These are phyloP conservation scores for Papilio xuthus DNA, from an alignment of 1,140 invertebrate species.

Conservation along the genomic window DNA sequence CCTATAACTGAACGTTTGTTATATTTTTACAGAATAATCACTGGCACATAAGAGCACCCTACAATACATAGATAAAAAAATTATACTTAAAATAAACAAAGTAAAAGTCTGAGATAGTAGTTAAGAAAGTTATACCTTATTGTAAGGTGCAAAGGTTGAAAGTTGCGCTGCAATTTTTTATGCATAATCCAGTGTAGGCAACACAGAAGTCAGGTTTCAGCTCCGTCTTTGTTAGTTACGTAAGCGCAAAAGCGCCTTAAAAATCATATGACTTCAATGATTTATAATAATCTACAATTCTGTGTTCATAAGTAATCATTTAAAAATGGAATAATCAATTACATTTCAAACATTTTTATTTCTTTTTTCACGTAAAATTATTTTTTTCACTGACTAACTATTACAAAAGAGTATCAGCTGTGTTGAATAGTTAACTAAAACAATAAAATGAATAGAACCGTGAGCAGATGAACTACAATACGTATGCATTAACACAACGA, in stretches of 20 bases:
- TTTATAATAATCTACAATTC: slow-evolving; percentile 14
- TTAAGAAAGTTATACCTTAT: slow-evolving; percentile 6
- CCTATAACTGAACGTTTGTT: not conserved
- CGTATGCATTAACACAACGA: not conserved
- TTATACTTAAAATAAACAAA: not conserved
- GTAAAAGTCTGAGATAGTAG: not conserved
- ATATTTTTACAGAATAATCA: not conserved
- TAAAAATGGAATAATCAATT: not conserved
- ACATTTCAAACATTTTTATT: not conserved
- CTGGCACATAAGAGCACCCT: not conserved
- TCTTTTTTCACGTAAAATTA: not conserved
- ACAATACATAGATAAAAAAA: not conserved
- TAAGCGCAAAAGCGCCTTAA: slow-evolving; percentile 36
- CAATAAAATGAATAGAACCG: not conserved
- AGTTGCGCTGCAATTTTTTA: not conserved
- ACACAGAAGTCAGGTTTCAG: slow-evolving; percentile 28
- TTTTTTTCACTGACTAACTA: not conserved
- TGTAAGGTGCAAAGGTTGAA: not conserved
- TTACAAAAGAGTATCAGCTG: not conserved
- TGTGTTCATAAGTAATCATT: slow-evolving; percentile 8
- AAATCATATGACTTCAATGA: slow-evolving; percentile 38
- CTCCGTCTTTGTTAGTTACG: slow-evolving; percentile 22
- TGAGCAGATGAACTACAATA: not conserved
- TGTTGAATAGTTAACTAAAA: not conserved
- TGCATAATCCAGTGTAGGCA: slow-evolving; percentile 8